Percentiles rank a stretch among this genome's conserved stretches.
Evolutionary conservation across 2,113 vertebrate genomes (phyloP).

Genomic region (Ahaetulla prasina): DNA sequence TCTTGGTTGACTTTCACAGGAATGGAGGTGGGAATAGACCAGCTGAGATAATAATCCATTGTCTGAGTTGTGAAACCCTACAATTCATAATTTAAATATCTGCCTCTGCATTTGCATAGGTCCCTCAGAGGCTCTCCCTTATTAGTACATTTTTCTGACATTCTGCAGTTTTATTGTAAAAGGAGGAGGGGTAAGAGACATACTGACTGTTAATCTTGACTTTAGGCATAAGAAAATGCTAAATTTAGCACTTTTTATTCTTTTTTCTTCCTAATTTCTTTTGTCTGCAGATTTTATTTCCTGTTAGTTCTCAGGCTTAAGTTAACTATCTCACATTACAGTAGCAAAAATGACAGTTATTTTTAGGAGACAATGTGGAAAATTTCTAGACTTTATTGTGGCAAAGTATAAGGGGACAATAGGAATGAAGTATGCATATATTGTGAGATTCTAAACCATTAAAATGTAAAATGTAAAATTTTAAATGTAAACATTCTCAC

Average conservation of each 20-base stretch:
- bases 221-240: not conserved
- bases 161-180: not conserved
- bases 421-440: not conserved
- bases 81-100: conserved; percentile 1
- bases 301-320: not conserved
- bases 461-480: not conserved
- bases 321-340: not conserved
- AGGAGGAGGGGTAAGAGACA: not conserved
- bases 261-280: not conserved
- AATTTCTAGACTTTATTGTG: not conserved
- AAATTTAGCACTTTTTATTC: not conserved
- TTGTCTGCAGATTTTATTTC: not conserved
- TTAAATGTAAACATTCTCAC: not conserved
- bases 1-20: not conserved
- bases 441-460: not conserved
- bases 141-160: not conserved
- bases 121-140: not conserved
- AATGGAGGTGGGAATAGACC: not conserved
- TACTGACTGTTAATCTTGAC: conserved; percentile 7
- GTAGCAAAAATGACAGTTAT: not conserved
- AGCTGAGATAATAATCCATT: not conserved
- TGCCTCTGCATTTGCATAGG: not conserved
- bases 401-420: not conserved
- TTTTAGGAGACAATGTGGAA: not conserved
- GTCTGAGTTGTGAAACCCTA: not conserved